These are phyloP conservation scores for Carabus problematicus DNA, from an alignment of 2,888 invertebrate genomes.

Conservation along the genomic window DNA sequence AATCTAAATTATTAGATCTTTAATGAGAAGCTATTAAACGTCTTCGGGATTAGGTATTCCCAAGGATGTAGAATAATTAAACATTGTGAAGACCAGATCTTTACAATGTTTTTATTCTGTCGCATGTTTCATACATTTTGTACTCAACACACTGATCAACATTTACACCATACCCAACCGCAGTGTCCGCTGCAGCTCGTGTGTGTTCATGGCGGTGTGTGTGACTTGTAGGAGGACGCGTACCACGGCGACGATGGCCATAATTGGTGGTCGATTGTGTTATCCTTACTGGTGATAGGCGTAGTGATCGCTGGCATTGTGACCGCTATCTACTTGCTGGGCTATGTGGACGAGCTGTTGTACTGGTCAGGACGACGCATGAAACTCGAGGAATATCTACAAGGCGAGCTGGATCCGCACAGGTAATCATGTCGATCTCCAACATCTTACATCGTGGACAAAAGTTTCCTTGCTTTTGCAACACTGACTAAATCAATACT, in stretches of 20 bases:
- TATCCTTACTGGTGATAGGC: conserved; percentile 86
- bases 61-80: no score
- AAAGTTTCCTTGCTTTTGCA: no score
- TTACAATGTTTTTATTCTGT: no score
- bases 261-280: conserved; percentile 89
- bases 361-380: conserved; percentile 89
- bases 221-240: conserved; percentile 70
- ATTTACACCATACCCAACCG: not conserved
- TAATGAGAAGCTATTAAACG: no score
- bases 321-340: conserved; percentile 86
- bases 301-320: conserved; percentile 87
- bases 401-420: conserved; percentile 57
- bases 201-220: conserved; percentile 24
- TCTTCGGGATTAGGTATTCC: no score
- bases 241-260: conserved; percentile 80
- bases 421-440: no score
- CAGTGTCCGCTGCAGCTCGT: not conserved
- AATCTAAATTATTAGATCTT: not conserved
- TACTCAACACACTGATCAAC: conserved; percentile 2
- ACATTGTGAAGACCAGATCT: no score
- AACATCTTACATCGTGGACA: no score
- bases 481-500: no score
- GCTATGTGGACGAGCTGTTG: conserved; percentile 87
- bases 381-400: conserved; percentile 84
- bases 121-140: no score